A percentile compares a stretch with the other conserved stretches of the same genome.
These are phyloP conservation scores for Limnephilus marmoratus DNA, from an alignment of 2,888 invertebrate genomes.

Conservation along the genomic window DNA sequence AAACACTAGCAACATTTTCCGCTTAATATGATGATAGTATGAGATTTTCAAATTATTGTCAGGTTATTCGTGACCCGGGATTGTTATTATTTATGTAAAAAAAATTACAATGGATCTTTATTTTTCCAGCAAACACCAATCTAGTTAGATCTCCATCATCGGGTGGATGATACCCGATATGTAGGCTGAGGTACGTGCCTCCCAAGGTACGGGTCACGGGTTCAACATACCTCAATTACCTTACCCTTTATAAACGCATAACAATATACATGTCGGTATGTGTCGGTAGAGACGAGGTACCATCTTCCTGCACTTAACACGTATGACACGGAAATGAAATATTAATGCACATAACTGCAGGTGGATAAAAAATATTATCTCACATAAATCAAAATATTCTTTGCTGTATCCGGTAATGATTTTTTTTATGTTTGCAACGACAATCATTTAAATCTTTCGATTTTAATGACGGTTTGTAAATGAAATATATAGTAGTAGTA, in stretches of 20 bases:
- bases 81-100: no score
- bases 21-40: no score
- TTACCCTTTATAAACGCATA: not conserved
- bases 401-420: not conserved
- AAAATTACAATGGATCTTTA: not conserved
- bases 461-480: no score
- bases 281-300: not conserved
- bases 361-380: not conserved
- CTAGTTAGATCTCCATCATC: not conserved
- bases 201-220: not conserved
- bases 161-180: not conserved
- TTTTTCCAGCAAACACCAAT: not conserved
- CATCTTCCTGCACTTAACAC: not conserved
- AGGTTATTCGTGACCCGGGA: no score
- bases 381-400: not conserved
- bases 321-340: not conserved
- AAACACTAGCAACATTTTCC: no score
- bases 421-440: not conserved
- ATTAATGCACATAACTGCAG: not conserved
- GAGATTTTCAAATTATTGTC: no score
- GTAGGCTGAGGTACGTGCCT: not conserved
- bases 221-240: not conserved
- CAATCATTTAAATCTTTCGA: not conserved
- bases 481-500: no score
- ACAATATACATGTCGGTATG: not conserved